These are phyloP conservation scores for Mohoua ochrocephala DNA, from an alignment of 2,113 vertebrate genomes.

Conservation along the genomic window DNA sequence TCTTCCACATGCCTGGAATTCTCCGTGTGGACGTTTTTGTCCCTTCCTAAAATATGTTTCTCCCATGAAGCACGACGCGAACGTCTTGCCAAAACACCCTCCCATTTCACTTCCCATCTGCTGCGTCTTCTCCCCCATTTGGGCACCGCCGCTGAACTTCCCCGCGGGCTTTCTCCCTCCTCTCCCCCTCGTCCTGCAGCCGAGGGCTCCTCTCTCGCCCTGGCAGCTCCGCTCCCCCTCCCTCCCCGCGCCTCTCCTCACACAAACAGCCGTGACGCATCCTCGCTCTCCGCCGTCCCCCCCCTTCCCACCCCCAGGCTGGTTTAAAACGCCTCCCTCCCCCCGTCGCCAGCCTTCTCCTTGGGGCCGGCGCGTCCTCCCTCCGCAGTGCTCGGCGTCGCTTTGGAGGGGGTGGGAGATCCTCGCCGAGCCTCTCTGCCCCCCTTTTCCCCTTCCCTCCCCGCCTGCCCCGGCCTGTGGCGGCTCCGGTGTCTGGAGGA, in stretches of 20 bases:
- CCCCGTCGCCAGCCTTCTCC: slow-evolving; percentile 8
- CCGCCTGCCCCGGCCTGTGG: background rate
- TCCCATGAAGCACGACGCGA: background rate
- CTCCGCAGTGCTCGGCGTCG: background rate
- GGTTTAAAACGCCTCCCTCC: slow-evolving; percentile 32
- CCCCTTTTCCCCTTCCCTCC: background rate
- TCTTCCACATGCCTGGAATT: background rate
- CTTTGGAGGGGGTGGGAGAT: background rate
- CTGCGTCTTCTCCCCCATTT: background rate
- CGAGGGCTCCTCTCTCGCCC: background rate
- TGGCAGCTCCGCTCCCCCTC: background rate
- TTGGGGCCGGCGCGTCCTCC: slow-evolving; percentile 11
- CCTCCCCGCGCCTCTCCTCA: background rate
- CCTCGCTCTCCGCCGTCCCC: background rate
- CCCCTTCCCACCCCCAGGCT: background rate
- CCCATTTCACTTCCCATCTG: background rate
- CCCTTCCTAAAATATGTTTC: slow-evolving; percentile 1
- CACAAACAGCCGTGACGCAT: slow-evolving; percentile 53
- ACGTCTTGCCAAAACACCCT: background rate
- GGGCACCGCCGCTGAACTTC: slow-evolving; percentile 9
- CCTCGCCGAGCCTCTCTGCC: background rate
- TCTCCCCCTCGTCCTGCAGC: background rate
- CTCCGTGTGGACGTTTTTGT: background rate
- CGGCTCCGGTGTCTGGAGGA: slow-evolving; percentile 32
- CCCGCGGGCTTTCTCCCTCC: background rate